These are phyloP conservation scores for Myxocyprinus asiaticus DNA, from an alignment of 2,113 vertebrate genomes.

Conservation along the genomic window DNA sequence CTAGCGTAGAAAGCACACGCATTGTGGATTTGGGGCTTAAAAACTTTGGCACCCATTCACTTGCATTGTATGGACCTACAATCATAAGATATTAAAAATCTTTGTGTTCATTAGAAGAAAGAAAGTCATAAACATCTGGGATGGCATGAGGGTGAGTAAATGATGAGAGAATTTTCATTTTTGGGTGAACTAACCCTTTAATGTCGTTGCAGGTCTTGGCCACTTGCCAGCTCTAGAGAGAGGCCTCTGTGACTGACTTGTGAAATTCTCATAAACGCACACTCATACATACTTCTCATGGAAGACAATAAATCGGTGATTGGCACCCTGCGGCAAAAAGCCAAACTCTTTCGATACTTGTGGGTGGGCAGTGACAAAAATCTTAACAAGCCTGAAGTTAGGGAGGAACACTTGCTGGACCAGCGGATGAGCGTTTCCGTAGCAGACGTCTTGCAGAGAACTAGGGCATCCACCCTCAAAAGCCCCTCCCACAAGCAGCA, in stretches of 20 bases:
- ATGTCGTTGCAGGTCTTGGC: constrained; percentile 31
- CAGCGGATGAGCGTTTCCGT: constrained; percentile 62
- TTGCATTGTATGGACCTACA: too few species aligned
- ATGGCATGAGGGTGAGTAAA: too few species aligned
- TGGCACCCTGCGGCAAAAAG: constrained; percentile 63
- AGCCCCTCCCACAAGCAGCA: neutral
- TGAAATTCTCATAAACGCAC: neutral
- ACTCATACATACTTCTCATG: constrained; percentile 14
- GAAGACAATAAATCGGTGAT: constrained; percentile 68
- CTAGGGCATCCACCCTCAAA: neutral
- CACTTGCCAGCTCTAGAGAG: constrained; percentile 4
- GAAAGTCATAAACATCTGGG: too few species aligned
- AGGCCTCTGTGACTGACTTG: neutral
- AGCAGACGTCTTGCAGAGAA: constrained; percentile 58
- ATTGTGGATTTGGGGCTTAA: too few species aligned
- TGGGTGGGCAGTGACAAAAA: constrained; percentile 45
- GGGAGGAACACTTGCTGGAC: constrained; percentile 44
- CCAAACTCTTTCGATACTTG: constrained; percentile 58
- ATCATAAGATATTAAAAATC: too few species aligned
- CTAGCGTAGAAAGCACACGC: too few species aligned
- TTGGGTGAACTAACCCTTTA: neutral
- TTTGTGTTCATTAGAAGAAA: too few species aligned
- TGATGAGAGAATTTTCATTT: too few species aligned
- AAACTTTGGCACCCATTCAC: too few species aligned
- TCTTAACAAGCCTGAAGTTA: constrained; percentile 21